These are phyloP conservation scores for Andricus grossulariae DNA, from an alignment of 1,140 invertebrate genomes.

Conservation along the genomic window DNA sequence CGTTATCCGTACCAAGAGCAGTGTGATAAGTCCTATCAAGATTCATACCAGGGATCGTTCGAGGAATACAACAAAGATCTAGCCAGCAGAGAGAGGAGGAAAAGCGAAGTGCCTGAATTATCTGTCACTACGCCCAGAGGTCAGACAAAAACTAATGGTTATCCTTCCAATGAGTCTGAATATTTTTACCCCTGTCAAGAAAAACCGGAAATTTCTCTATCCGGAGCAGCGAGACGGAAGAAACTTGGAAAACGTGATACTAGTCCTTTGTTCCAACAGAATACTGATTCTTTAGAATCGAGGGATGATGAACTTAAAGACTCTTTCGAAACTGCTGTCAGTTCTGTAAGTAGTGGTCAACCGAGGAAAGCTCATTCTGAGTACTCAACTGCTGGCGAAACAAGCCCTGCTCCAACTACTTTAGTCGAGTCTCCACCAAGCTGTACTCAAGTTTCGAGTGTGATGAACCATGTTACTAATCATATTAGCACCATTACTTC, in stretches of 20 bases:
- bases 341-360: conserved; percentile 74
- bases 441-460: conserved; percentile 48
- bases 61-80: conserved; percentile 63
- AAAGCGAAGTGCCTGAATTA: conserved; percentile 68
- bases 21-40: conserved; percentile 64
- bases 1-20: conserved; percentile 47
- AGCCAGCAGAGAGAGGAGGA: conserved; percentile 51
- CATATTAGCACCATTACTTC: conserved; percentile 53
- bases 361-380: conserved; percentile 66
- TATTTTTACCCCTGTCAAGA: conserved; percentile 66
- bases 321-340: conserved; percentile 79
- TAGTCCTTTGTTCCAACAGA: conserved; percentile 72
- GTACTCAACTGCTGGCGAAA: conserved; percentile 68
- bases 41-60: conserved; percentile 65
- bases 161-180: conserved; percentile 66
- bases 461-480: conserved; percentile 62
- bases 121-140: conserved; percentile 68
- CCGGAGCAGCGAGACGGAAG: conserved; percentile 55
- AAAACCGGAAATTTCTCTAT: conserved; percentile 55
- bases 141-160: conserved; percentile 66
- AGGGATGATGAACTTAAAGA: conserved; percentile 78
- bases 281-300: conserved; percentile 78
- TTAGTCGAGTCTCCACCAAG: conserved; percentile 62
- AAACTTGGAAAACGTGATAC: conserved; percentile 64
- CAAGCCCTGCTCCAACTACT: conserved; percentile 56